These are phyloP conservation scores for Neotoxoptera formosana DNA, from an alignment of 1,140 invertebrate species.

Conservation along the genomic window DNA sequence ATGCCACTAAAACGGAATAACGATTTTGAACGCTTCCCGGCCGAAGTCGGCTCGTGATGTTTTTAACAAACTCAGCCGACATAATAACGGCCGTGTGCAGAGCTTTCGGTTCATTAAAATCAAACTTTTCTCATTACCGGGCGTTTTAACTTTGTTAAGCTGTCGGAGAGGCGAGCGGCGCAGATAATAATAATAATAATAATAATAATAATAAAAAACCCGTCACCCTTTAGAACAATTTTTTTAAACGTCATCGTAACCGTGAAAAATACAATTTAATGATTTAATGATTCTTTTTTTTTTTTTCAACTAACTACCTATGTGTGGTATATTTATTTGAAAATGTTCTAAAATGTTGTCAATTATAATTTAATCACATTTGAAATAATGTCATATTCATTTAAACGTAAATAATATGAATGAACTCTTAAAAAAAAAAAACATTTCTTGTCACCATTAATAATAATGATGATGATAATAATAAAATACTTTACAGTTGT, in stretches of 20 bases:
- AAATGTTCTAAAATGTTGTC: background rate
- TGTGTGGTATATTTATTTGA: background rate
- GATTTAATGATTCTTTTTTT: background rate
- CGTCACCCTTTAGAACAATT: constrained; percentile 1
- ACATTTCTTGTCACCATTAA: background rate
- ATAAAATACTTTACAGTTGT: background rate
- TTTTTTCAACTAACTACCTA: too few species aligned
- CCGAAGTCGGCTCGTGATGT: constrained; percentile 44
- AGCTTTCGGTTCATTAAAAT: constrained; percentile 53
- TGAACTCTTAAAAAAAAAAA: constrained; percentile 12
- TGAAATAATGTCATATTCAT: background rate
- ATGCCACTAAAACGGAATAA: constrained; percentile 8
- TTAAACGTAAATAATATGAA: background rate
- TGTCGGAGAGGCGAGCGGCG: constrained; percentile 28
- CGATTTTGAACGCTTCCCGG: constrained; percentile 28
- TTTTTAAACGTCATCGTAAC: constrained; percentile 42
- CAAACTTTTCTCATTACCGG: constrained; percentile 55
- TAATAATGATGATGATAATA: background rate
- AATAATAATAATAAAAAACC: constrained; percentile 9
- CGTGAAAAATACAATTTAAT: constrained; percentile 16
- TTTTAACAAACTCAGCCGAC: constrained; percentile 44
- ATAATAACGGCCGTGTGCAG: constrained; percentile 44
- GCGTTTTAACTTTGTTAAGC: constrained; percentile 50
- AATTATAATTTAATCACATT: constrained; percentile 5
- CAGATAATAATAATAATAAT: constrained; percentile 45